Conservation (phyloP, 2,113 vertebrate species). For the Melanotaenia duboulayi region DNA sequence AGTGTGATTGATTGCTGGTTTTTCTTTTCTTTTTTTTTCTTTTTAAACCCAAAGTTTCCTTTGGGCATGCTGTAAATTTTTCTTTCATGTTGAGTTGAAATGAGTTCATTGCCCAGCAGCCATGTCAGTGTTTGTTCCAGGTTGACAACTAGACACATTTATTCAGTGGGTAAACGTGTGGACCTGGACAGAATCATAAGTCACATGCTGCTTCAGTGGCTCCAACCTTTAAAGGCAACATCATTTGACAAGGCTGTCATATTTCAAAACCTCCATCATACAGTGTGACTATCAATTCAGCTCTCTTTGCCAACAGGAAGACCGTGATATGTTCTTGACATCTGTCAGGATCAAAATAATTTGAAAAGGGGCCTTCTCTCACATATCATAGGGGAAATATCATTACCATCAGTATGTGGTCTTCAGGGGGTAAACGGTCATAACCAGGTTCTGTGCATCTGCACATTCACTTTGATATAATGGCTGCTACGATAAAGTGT, state of each 20-base stretch:
- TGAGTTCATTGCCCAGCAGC: conserved; percentile 1
- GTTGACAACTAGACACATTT: neutral
- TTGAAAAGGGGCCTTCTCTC: neutral
- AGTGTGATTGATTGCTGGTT: neutral
- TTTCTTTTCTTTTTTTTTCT: too few species aligned
- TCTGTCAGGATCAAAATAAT: neutral
- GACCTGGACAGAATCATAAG: conserved; percentile 7
- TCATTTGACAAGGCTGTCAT: neutral
- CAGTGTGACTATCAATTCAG: neutral
- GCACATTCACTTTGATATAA: conserved; percentile 3
- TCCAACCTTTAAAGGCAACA: conserved; percentile 20
- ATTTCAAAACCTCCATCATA: neutral
- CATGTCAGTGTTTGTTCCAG: neutral
- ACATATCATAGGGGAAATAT: neutral
- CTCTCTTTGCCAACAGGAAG: neutral
- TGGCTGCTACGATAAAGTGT: neutral
- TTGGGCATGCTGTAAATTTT: neutral
- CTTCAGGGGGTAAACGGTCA: neutral
- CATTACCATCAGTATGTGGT: neutral
- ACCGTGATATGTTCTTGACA: neutral
- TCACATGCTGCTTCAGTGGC: neutral
- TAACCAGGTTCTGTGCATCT: neutral
- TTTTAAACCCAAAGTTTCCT: too few species aligned
- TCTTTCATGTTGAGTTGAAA: conserved; percentile 2
- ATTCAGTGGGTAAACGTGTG: neutral